These are phyloP conservation scores for Glomeris maerens DNA, from an alignment of 1,140 invertebrate genomes.

Conservation along the genomic window DNA sequence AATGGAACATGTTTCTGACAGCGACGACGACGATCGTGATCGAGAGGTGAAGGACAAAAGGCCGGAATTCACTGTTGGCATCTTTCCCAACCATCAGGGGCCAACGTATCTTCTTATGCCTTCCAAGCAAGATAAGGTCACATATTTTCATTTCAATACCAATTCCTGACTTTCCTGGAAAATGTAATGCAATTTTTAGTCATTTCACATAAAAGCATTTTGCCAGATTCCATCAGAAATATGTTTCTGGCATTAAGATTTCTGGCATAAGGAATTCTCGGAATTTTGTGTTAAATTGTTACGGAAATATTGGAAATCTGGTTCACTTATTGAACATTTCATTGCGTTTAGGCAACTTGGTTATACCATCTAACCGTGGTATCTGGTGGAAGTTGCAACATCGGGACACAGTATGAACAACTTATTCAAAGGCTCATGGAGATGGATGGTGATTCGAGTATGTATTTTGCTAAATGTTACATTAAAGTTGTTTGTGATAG, in stretches of 20 bases:
- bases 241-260: too few relatives aligned
- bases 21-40: conserved; percentile 61
- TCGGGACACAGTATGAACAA: conserved; percentile 88
- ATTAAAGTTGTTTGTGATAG: not conserved
- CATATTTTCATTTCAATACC: not conserved
- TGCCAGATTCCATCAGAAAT: too few relatives aligned
- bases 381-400: conserved; percentile 72
- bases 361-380: conserved; percentile 87
- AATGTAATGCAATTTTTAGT: too few relatives aligned
- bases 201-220: too few relatives aligned
- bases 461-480: conserved; percentile 24
- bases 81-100: conserved; percentile 79
- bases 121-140: conserved; percentile 60
- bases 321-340: too few relatives aligned
- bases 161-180: conserved; percentile 6
- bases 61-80: conserved; percentile 68
- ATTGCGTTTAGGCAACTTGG: conserved; percentile 60
- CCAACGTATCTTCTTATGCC: conserved; percentile 83
- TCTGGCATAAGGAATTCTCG: too few relatives aligned
- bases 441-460: conserved; percentile 81
- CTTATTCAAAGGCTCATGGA: conserved; percentile 88
- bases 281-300: too few relatives aligned
- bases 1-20: conserved; percentile 80
- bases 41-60: conserved; percentile 35
- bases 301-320: too few relatives aligned